phyloP scores from a whole-genome alignment of 2,113 vertebrate species.

The Vombatus ursinus region DNA sequence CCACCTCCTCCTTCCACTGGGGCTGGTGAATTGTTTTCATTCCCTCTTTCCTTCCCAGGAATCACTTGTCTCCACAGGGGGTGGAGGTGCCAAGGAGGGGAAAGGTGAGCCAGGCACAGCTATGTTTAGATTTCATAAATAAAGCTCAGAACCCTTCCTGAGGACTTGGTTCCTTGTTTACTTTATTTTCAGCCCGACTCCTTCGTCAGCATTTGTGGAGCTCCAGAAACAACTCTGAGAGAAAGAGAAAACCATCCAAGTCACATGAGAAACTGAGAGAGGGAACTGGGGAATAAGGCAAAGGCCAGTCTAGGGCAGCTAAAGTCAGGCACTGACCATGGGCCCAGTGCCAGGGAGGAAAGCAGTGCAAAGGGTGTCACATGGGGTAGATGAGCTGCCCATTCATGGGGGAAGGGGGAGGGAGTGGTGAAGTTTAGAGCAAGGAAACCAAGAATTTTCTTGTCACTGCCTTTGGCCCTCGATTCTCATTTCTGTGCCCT shows the following conservation, averaged over 20 bases:
- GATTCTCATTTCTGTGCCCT: not conserved
- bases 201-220: constrained; percentile 30
- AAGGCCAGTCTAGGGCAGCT: not conserved
- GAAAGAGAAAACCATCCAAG: not conserved
- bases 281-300: no score
- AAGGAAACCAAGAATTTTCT: not conserved
- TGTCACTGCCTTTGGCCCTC: not conserved
- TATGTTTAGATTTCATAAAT: not conserved
- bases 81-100: constrained; percentile 61
- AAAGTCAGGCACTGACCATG: not conserved
- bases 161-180: not conserved
- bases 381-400: not conserved
- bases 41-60: constrained; percentile 19
- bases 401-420: not conserved
- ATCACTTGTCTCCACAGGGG: not conserved
- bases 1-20: not conserved
- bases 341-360: not conserved
- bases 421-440: no score
- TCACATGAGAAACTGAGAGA: not conserved
- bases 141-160: not conserved
- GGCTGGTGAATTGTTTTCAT: constrained; percentile 1
- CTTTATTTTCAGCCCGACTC: constrained; percentile 36
- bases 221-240: not conserved
- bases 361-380: not conserved
- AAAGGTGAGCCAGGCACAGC: constrained; percentile 52